phyloP scores from a whole-genome alignment of 2,888 invertebrate species.

The Adelphocoris suturalis region DNA sequence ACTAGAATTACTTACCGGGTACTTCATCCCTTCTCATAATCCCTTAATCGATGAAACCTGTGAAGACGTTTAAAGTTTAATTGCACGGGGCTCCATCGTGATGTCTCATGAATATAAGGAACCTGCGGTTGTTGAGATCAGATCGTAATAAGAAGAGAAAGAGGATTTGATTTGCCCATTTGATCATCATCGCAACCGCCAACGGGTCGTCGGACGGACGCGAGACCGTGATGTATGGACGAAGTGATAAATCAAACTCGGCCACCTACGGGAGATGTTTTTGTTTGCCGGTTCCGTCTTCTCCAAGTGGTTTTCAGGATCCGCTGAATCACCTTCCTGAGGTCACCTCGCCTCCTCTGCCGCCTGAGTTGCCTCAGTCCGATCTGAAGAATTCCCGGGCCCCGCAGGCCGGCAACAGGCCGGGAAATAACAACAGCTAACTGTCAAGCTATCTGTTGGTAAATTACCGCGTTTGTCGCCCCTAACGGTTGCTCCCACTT shows the following conservation, averaged over 20 bases:
- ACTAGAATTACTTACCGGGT: too few species aligned
- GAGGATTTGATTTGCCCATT: conserved; percentile 38
- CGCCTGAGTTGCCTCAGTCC: background rate
- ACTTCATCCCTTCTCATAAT: too few species aligned
- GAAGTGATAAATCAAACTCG: conserved; percentile 44
- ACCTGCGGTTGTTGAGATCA: background rate
- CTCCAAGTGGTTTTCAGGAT: conserved; percentile 27
- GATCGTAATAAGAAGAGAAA: conserved; percentile 3
- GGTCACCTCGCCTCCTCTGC: conserved; percentile 1
- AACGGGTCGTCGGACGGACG: background rate
- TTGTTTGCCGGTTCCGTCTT: conserved; percentile 43
- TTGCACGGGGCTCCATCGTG: background rate
- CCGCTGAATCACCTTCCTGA: conserved; percentile 46
- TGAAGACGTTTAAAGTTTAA: too few species aligned
- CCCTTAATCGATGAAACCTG: too few species aligned
- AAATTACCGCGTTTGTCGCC: background rate
- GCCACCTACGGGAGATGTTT: conserved; percentile 46
- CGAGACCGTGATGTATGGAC: conserved; percentile 30
- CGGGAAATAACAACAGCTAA: conserved; percentile 1
- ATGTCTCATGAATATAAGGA: background rate
- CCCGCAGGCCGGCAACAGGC: background rate
- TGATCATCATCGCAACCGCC: conserved; percentile 39
- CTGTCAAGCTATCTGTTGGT: background rate
- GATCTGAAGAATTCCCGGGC: background rate
- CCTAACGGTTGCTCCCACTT: background rate